Evolutionary conservation across 2,888 invertebrate species (phyloP).

Genomic region (Oscheius sp.): DNA sequence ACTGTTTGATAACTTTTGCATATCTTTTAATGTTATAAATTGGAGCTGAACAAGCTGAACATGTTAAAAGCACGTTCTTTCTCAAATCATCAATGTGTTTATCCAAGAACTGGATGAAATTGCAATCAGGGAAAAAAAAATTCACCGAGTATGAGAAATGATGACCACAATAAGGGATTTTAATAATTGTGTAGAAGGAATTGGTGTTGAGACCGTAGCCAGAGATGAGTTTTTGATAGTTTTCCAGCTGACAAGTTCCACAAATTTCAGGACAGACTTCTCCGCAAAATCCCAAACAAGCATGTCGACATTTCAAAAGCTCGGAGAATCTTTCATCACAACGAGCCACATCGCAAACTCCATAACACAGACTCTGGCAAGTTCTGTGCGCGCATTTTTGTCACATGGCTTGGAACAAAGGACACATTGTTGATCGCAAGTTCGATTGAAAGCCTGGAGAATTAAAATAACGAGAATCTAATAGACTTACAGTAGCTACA

Average conservation of each 20-base stretch:
- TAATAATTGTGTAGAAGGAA: constrained; percentile 4
- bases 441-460: constrained; percentile 37
- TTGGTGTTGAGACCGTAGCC: background rate
- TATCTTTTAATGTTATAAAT: constrained; percentile 5
- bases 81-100: background rate
- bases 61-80: background rate
- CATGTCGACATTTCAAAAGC: constrained; percentile 75
- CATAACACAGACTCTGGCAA: constrained; percentile 70
- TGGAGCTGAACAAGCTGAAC: background rate
- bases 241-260: constrained; percentile 12
- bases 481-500: background rate
- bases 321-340: constrained; percentile 71
- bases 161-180: constrained; percentile 15
- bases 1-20: constrained; percentile 3
- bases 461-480: background rate
- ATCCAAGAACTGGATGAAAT: constrained; percentile 12
- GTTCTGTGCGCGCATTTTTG: constrained; percentile 69
- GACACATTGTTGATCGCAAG: constrained; percentile 62
- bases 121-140: background rate
- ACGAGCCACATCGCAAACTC: constrained; percentile 69
- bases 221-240: background rate
- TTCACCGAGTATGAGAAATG: constrained; percentile 4
- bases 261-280: constrained; percentile 75
- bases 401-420: constrained; percentile 71
- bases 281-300: constrained; percentile 80